phyloP scores from a whole-genome alignment of 2,113 vertebrate genomes.

The Pseudolaguvia tuberculata region DNA sequence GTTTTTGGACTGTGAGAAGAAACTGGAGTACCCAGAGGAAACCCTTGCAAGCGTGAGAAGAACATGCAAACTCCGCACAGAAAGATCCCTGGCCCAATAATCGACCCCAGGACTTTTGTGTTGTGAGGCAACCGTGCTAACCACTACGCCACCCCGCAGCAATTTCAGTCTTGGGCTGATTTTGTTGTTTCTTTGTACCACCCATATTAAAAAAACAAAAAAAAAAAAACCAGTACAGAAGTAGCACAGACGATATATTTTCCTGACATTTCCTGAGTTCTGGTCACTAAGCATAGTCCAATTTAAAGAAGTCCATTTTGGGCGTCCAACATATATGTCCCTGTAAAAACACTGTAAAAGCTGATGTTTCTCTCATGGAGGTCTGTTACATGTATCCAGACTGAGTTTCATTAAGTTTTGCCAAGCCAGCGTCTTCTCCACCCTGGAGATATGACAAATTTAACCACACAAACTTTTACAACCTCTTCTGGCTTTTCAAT shows the following conservation, averaged over 20 bases:
- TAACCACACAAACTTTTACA: slow-evolving; percentile 28
- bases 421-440: slow-evolving; percentile 30
- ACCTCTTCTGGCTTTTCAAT: neutral
- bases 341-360: slow-evolving; percentile 12
- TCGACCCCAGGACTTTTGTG: no score
- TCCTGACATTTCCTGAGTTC: neutral
- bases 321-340: neutral
- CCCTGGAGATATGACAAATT: slow-evolving; percentile 20
- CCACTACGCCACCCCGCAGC: no score
- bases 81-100: no score
- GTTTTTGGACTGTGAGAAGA: no score
- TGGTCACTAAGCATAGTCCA: slow-evolving; percentile 1
- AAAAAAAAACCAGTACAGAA: no score
- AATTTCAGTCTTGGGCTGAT: slow-evolving; percentile 15
- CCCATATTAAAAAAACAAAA: neutral
- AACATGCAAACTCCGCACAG: no score
- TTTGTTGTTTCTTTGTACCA: neutral
- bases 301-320: slow-evolving; percentile 5
- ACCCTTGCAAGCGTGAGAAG: no score
- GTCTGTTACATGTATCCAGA: slow-evolving; percentile 38
- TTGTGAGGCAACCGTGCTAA: no score
- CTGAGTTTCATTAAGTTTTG: slow-evolving; percentile 38
- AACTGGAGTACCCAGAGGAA: no score
- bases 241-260: neutral
- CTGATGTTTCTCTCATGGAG: slow-evolving; percentile 12